phyloP scores from a whole-genome alignment of 2,888 invertebrate species.

The Gibbula magus region DNA sequence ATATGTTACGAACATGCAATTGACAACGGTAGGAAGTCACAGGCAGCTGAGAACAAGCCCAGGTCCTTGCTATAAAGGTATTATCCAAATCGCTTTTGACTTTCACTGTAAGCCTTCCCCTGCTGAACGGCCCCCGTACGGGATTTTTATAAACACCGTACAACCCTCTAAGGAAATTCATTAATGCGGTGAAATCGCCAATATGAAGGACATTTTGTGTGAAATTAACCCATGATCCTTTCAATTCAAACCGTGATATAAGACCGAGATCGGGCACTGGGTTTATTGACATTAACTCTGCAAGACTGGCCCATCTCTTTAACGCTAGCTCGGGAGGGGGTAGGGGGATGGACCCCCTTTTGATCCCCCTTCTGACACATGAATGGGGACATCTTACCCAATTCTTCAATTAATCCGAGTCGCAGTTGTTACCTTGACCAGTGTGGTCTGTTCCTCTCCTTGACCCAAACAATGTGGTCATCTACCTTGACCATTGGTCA shows the following conservation, averaged over 20 bases:
- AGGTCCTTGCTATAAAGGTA: neutral
- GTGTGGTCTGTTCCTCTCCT: no score
- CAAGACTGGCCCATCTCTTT: neutral
- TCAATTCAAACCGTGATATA: conserved; percentile 1
- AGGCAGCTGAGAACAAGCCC: neutral
- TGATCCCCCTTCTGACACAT: neutral
- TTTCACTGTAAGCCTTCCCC: neutral
- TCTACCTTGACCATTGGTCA: neutral
- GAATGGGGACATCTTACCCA: neutral
- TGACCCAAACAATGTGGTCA: neutral
- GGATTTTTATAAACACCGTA: neutral
- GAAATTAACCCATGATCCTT: conserved; percentile 18
- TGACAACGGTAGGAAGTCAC: neutral
- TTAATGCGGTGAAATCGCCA: conserved; percentile 12
- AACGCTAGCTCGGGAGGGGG: neutral
- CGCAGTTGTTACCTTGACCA: neutral
- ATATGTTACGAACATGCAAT: neutral
- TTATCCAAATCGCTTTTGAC: neutral
- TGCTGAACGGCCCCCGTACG: neutral
- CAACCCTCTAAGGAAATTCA: neutral
- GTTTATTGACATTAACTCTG: conserved; percentile 1
- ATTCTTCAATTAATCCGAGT: conserved; percentile 14
- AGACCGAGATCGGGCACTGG: neutral
- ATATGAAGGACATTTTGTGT: conserved; percentile 3
- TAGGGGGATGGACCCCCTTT: neutral